Evolutionary conservation across 2,113 vertebrate genomes (phyloP), one percentile per base, ranked within the genome.

Genomic region (Ancistrus triradiatus): DNA sequence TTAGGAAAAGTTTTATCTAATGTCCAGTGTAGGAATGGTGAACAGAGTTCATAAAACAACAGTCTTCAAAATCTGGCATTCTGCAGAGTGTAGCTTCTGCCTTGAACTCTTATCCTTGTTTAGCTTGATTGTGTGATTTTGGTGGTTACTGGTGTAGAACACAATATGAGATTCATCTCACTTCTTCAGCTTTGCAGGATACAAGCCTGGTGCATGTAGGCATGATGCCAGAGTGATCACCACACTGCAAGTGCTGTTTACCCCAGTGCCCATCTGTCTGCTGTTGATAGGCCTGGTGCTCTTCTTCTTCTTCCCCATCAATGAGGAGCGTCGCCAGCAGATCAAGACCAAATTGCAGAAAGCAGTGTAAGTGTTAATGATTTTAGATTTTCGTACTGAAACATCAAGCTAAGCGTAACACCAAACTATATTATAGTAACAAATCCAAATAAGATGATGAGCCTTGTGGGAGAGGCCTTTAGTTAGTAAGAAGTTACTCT

Each of bases 301-400:
- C n/a, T 85, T 88, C 62, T 77, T 13, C 64, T 74, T 81, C 59
- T 81, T 87, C 47, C 83, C 86, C 51, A 83, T 85, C 57, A 24
- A 78, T 4, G 80, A 86, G 44, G 13, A 72, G 24, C 52, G 66
- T 9, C 83, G 78, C 19, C 60, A 51, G 42, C 40, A 83, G 69
- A 81, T 80, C 57, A 72, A 77, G 47, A 19, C 1, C 4, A 78
- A 74, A 48, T 68, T 85, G 56, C 74, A 76, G 27, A 44, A 70
- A 42, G 52, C 63, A 8, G 22, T 0, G 73, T 77, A 56, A 70
- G 68, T 75, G 40, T 24, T 13, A n/a, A 42, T 42, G n/a, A 11
- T 13, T 42, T n/a, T 42, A 42, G 13, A 42, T 42, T n/a, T 5
- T n/a, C n/a, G n/a, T n/a, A n/a, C n/a, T n/a, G n/a, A n/a, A n/a